phyloP scores from a whole-genome alignment of 2,888 invertebrate genomes.

The Drosophila colorata region DNA sequence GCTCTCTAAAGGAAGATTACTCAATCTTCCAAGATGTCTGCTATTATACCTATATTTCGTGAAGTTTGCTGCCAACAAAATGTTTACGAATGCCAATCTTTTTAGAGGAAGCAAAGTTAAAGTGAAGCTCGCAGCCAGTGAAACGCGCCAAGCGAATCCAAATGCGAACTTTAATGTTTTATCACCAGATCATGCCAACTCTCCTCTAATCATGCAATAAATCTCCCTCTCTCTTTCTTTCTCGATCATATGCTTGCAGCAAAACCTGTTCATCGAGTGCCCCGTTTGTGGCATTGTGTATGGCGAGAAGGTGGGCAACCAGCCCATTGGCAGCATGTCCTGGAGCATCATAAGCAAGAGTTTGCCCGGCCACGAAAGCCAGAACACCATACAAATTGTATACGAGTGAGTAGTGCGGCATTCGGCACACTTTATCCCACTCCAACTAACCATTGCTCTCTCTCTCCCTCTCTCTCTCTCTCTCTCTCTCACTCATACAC shows the following conservation, averaged over 20 bases:
- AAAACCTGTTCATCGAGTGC: slow-evolving; percentile 92
- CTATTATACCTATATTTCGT: too few relatives aligned
- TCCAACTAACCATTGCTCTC: not conserved
- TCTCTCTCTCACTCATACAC: slow-evolving; percentile 17
- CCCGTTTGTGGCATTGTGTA: slow-evolving; percentile 94
- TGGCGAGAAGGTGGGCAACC: slow-evolving; percentile 92
- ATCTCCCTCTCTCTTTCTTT: not conserved
- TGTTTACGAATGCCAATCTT: too few relatives aligned
- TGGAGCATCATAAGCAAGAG: slow-evolving; percentile 90
- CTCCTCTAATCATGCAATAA: slow-evolving; percentile 7
- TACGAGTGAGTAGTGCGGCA: slow-evolving; percentile 88
- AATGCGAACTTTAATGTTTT: too few relatives aligned
- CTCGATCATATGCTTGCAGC: slow-evolving; percentile 25
- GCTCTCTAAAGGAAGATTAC: too few relatives aligned
- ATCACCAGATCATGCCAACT: slow-evolving; percentile 1
- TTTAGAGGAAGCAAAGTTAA: not conserved
- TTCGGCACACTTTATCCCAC: not conserved
- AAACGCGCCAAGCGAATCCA: too few relatives aligned
- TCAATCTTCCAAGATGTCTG: too few relatives aligned
- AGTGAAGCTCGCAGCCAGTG: not conserved
- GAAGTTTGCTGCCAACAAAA: too few relatives aligned
- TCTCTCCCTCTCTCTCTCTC: not conserved
- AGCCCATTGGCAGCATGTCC: slow-evolving; percentile 93
- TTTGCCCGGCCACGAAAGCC: slow-evolving; percentile 88
- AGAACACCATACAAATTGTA: slow-evolving; percentile 92